Evolutionary conservation across 2,888 invertebrate species (phyloP).

Genomic region (Drosophila borborema): DNA sequence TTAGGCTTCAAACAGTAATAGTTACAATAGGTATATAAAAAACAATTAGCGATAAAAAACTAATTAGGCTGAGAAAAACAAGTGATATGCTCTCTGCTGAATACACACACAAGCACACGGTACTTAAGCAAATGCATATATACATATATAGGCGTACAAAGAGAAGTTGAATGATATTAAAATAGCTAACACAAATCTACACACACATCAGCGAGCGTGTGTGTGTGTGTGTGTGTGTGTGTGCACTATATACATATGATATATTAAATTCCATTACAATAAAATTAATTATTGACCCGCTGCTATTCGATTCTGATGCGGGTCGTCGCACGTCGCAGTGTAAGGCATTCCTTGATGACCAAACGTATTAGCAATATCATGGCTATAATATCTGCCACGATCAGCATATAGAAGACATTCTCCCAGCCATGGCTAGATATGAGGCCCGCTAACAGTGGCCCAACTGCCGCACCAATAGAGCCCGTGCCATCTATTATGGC

Average conservation of each 20-base stretch:
- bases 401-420: slow-evolving; percentile 96
- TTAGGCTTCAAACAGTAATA: slow-evolving; percentile 30
- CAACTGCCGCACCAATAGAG: slow-evolving; percentile 92
- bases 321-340: slow-evolving; percentile 69
- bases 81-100: slow-evolving; percentile 43
- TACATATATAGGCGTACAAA: slow-evolving; percentile 2
- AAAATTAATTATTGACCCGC: slow-evolving; percentile 28
- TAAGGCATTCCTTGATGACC: slow-evolving; percentile 85
- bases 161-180: slow-evolving; percentile 24
- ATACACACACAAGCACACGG: slow-evolving; percentile 15
- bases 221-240: slow-evolving; percentile 6
- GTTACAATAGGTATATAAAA: slow-evolving; percentile 10
- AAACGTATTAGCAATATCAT: slow-evolving; percentile 89
- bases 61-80: slow-evolving; percentile 25
- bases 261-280: slow-evolving; percentile 17
- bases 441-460: slow-evolving; percentile 94
- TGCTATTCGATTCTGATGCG: slow-evolving; percentile 83
- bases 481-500: slow-evolving; percentile 99
- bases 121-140: slow-evolving; percentile 7
- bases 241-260: slow-evolving; percentile 42
- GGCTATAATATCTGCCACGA: slow-evolving; percentile 92
- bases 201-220: background rate
- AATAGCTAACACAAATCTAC: slow-evolving; percentile 24
- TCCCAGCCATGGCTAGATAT: slow-evolving; percentile 92
- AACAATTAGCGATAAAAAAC: slow-evolving; percentile 19